Evolutionary conservation across 2,797 vertebrate genomes (phyloP).

Genomic region (Paratrypauchen microcephalus): DNA sequence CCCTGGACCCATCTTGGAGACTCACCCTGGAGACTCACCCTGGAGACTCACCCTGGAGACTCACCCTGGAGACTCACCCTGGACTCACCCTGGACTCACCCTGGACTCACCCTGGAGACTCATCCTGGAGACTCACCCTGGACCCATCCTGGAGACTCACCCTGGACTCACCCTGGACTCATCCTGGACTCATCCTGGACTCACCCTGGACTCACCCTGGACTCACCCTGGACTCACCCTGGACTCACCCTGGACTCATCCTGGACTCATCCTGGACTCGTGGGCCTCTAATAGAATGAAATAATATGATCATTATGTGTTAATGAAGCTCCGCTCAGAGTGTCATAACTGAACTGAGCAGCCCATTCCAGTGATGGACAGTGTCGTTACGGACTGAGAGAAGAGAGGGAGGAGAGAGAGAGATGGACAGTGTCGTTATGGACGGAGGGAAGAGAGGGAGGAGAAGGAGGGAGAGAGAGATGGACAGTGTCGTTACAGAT

Average conservation of each 20-base stretch:
- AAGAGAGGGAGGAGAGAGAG: no score
- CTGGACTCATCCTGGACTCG: constrained; percentile 24
- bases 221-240: no score
- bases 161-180: no score
- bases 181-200: no score
- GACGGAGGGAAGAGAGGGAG: constrained; percentile 21
- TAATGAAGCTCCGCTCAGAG: constrained; percentile 74
- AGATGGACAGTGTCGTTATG: constrained; percentile 9
- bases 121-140: no score
- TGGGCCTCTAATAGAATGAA: constrained; percentile 56
- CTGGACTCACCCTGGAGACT: neutral
- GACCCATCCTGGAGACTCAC: no score
- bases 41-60: no score
- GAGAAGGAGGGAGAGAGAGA: neutral
- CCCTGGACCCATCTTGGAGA: no score
- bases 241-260: constrained; percentile 15
- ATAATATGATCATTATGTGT: constrained; percentile 60
- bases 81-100: constrained; percentile 34
- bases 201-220: no score
- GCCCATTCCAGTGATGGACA: constrained; percentile 69
- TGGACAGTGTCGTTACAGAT: neutral
- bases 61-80: no score
- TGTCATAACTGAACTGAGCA: constrained; percentile 68
- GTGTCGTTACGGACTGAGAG: constrained; percentile 42
- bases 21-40: no score